Evolutionary conservation across 2,888 invertebrate genomes (phyloP), one percentile per base, ranked within the genome.

Genomic region (Drosophila mimetica): DNA sequence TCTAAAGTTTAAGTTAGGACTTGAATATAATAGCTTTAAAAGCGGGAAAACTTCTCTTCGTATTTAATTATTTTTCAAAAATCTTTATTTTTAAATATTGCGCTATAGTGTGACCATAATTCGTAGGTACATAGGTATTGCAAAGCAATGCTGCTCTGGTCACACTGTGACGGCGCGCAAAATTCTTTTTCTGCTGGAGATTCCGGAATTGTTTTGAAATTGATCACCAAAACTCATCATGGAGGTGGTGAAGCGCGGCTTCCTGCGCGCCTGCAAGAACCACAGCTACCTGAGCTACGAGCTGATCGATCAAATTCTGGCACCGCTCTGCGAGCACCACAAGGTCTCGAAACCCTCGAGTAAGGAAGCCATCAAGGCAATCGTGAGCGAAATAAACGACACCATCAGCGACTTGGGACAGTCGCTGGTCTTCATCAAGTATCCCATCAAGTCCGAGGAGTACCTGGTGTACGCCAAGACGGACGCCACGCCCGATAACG

Each of bases 191-290:
- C 22, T 32, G 8, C 8, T 32, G 13, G 20, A 14, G 8, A 32
- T 5, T 13, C 4, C 7, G 13, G n/a, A 34, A 25, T 55, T 36
- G 13, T 16, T 34, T 13, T 2, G 13, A 20, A 32, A 4, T 22
- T 13, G 8, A 9, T 3, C 16, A 16, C 9, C 28, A 1, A 30
- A 4, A 30, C 4, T 30, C 11, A 11, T 11, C 0, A 83, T 87
- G 87, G 74, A 87, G 8, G 8, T 59, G 9, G 70, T 82, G 0
- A 74, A 78, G 25, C 66, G 74, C 5, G 54, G 72, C 14, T 87
- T 82, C 48, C 16, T 78, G 2, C 78, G 87, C 0, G 76, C 86
- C 5, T 81, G 85, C 14, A 76, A 78, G 7, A 87, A 82, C 22
- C 82, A 70, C 39, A 71, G 88, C 32, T 76, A 66, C 36, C 71